These are phyloP conservation scores for Aeoliscus strigatus DNA, from an alignment of 2,797 vertebrate species.

Conservation along the genomic window DNA sequence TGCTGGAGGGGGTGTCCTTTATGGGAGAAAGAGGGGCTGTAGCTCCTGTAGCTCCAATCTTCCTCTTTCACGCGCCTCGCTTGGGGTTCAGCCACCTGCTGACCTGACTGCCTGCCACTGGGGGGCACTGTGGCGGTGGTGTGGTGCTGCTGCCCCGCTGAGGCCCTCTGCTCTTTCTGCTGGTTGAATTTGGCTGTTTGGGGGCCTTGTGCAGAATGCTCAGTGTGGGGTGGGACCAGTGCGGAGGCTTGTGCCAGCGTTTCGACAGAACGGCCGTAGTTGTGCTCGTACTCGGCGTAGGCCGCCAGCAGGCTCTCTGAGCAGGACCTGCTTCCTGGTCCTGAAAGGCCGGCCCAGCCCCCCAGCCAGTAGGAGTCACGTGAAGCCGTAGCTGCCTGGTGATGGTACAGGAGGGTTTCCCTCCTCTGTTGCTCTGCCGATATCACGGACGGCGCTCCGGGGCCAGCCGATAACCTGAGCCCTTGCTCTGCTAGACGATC, in stretches of 20 bases:
- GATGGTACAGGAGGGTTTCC: constrained; percentile 84
- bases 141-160: constrained; percentile 52
- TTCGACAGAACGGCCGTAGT: constrained; percentile 83
- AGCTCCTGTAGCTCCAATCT: constrained; percentile 92
- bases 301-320: constrained; percentile 85
- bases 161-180: too few relatives aligned
- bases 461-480: constrained; percentile 78
- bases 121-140: constrained; percentile 43
- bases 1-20: constrained; percentile 86
- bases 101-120: constrained; percentile 46
- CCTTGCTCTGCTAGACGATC: constrained; percentile 79
- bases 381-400: constrained; percentile 72
- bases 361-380: constrained; percentile 60
- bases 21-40: constrained; percentile 94
- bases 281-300: constrained; percentile 62
- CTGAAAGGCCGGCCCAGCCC: constrained; percentile 57
- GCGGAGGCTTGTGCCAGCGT: constrained; percentile 74
- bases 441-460: constrained; percentile 93
- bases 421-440: too few relatives aligned
- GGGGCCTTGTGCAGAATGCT: constrained; percentile 70
- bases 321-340: constrained; percentile 38
- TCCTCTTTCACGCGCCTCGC: constrained; percentile 82
- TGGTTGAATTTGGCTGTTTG: constrained; percentile 51
- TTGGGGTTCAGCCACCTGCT: constrained; percentile 66
- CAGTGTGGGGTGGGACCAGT: constrained; percentile 72